phyloP scores from a whole-genome alignment of 2,888 invertebrate species.

The Scaptodrosophila latifasciaeformis region DNA sequence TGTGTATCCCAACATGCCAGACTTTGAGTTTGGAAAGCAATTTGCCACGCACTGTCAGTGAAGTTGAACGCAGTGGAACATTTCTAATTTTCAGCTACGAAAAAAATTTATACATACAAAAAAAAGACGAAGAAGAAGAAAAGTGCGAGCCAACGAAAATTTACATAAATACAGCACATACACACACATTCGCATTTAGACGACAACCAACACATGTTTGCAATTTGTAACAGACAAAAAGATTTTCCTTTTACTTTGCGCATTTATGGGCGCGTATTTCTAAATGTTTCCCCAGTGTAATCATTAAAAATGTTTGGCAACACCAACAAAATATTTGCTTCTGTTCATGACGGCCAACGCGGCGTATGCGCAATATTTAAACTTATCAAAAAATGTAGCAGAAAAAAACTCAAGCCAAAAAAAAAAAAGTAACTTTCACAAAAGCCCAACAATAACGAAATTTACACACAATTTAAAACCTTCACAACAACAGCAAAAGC shows the following conservation, averaged over 20 bases:
- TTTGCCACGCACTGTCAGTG: slow-evolving; percentile 68
- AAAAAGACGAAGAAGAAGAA: slow-evolving; percentile 33
- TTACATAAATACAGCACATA: slow-evolving; percentile 41
- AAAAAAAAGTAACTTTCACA: too few species aligned
- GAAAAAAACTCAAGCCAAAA: too few species aligned
- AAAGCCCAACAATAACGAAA: not conserved
- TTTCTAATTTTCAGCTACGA: slow-evolving; percentile 68
- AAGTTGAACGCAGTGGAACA: slow-evolving; percentile 66
- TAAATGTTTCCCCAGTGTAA: slow-evolving; percentile 6
- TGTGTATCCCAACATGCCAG: slow-evolving; percentile 23
- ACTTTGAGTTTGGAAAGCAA: slow-evolving; percentile 65
- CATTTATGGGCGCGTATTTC: not conserved
- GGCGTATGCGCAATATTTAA: slow-evolving; percentile 21
- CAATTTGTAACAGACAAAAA: slow-evolving; percentile 40
- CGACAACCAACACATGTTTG: slow-evolving; percentile 17
- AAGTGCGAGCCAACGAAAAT: slow-evolving; percentile 31
- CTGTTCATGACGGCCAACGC: slow-evolving; percentile 25
- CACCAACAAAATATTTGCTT: not conserved
- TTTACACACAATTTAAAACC: not conserved
- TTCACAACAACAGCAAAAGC: not conserved
- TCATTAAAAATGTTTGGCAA: slow-evolving; percentile 11
- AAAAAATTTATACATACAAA: slow-evolving; percentile 59
- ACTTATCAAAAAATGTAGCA: not conserved
- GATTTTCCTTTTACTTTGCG: slow-evolving; percentile 38
- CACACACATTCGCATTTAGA: not conserved